These are phyloP conservation scores for Octopus bimaculoides DNA, from an alignment of 1,140 invertebrate species.

Conservation along the genomic window DNA sequence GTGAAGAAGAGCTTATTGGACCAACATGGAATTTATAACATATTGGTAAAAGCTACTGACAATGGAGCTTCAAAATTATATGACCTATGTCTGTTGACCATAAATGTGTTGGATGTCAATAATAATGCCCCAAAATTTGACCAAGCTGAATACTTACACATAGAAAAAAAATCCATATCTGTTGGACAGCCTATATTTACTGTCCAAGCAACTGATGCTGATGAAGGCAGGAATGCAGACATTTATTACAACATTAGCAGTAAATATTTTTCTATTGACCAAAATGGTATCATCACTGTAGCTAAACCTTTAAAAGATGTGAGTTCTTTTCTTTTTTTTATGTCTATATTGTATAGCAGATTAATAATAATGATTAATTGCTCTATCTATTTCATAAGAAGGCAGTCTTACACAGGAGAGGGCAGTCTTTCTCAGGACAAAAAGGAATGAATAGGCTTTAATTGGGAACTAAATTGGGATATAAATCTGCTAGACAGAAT, in stretches of 20 bases:
- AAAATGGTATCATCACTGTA: too few relatives aligned
- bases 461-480: too few relatives aligned
- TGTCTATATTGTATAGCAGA: too few relatives aligned
- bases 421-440: too few relatives aligned
- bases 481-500: too few relatives aligned
- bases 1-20: background rate
- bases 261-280: too few relatives aligned
- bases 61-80: background rate
- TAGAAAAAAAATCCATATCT: slow-evolving; percentile 54
- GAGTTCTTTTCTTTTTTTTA: too few relatives aligned
- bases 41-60: background rate
- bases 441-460: too few relatives aligned
- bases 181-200: slow-evolving; percentile 58
- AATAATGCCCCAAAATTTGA: slow-evolving; percentile 86
- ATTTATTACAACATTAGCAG: background rate
- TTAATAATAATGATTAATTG: too few relatives aligned
- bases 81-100: slow-evolving; percentile 56
- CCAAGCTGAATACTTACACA: slow-evolving; percentile 74
- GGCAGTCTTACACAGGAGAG: too few relatives aligned
- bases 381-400: too few relatives aligned
- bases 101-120: slow-evolving; percentile 81
- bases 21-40: background rate
- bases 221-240: slow-evolving; percentile 84
- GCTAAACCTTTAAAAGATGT: too few relatives aligned
- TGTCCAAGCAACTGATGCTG: slow-evolving; percentile 76